Conservation (phyloP, 2,888 invertebrate genomes). For the Byasa hedistus region DNA sequence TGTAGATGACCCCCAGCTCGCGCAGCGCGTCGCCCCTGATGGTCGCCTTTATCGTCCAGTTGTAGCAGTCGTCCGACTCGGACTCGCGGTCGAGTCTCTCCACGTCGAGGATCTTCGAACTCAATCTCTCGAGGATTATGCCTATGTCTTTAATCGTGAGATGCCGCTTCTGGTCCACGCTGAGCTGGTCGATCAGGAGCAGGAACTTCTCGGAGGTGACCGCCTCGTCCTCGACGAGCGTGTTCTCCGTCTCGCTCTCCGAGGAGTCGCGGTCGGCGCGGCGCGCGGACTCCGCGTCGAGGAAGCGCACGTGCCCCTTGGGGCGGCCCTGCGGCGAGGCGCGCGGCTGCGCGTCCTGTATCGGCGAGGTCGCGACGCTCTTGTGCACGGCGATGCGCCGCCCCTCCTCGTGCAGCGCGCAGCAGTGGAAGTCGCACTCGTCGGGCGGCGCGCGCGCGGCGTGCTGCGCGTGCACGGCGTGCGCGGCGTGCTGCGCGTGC, state of each 20-base stretch:
- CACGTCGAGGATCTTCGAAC: constrained; percentile 95
- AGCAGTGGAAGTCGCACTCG: constrained; percentile 97
- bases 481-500: constrained; percentile 82
- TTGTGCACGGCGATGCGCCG: constrained; percentile 95
- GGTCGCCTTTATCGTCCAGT: constrained; percentile 98
- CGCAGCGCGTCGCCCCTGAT: constrained; percentile 94
- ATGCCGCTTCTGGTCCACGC: constrained; percentile 94
- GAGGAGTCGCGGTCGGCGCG: constrained; percentile 90
- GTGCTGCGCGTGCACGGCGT: constrained; percentile 77
- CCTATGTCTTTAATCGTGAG: constrained; percentile 97
- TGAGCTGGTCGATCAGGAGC: constrained; percentile 94
- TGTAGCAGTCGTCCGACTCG: constrained; percentile 95
- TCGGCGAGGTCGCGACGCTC: constrained; percentile 95
- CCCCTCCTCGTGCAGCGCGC: constrained; percentile 95
- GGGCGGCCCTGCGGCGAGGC: constrained; percentile 84
- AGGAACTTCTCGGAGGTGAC: constrained; percentile 95
- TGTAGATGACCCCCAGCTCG: constrained; percentile 95
- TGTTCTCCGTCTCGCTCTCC: constrained; percentile 96
- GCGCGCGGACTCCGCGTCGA: constrained; percentile 85
- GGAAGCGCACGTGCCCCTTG: constrained; percentile 91
- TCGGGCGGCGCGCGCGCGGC: constrained; percentile 86
- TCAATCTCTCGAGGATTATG: constrained; percentile 94
- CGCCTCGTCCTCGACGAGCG: constrained; percentile 94
- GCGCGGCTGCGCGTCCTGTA: constrained; percentile 87
- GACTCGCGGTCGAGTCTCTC: constrained; percentile 94